Evolutionary conservation across 2,113 vertebrate species (phyloP).

Genomic region (Anolis sagrei): DNA sequence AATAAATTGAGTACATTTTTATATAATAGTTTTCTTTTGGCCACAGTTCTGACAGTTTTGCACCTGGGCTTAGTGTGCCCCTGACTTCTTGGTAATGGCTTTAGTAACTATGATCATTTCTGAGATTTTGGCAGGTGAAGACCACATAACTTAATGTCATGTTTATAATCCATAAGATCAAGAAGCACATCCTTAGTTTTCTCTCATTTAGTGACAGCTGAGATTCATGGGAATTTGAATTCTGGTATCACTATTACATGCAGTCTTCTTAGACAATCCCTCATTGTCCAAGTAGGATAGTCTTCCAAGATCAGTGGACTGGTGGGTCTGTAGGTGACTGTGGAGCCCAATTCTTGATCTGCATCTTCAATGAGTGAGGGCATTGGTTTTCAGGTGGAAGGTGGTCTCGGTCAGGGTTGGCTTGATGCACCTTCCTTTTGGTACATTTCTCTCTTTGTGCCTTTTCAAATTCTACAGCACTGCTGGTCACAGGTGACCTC

Average conservation of each 20-base stretch:
- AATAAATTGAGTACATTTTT: background rate
- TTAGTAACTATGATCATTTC: background rate
- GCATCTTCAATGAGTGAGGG: too few relatives aligned
- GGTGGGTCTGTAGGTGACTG: too few relatives aligned
- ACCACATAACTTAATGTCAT: background rate
- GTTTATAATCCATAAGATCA: background rate
- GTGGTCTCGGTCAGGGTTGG: too few relatives aligned
- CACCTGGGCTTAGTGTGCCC: background rate
- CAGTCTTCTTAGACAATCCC: too few relatives aligned
- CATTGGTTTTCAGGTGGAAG: too few relatives aligned
- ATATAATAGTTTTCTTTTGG: background rate
- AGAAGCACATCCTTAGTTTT: background rate
- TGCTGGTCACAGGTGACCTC: too few relatives aligned
- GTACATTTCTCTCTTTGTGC: too few relatives aligned
- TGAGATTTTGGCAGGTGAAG: background rate
- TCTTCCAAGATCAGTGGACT: too few relatives aligned
- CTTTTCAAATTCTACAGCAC: too few relatives aligned
- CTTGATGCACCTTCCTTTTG: too few relatives aligned
- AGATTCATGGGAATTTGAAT: background rate
- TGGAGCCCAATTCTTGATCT: too few relatives aligned
- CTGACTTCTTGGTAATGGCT: background rate
- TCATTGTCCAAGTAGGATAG: too few relatives aligned
- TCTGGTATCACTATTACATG: background rate
- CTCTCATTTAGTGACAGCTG: background rate
- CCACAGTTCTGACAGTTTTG: background rate